A percentile compares a stretch with the other conserved stretches of the same genome.
Evolutionary conservation across 2,888 invertebrate genomes (phyloP).

Genomic region (Eumerus sabulonum): DNA sequence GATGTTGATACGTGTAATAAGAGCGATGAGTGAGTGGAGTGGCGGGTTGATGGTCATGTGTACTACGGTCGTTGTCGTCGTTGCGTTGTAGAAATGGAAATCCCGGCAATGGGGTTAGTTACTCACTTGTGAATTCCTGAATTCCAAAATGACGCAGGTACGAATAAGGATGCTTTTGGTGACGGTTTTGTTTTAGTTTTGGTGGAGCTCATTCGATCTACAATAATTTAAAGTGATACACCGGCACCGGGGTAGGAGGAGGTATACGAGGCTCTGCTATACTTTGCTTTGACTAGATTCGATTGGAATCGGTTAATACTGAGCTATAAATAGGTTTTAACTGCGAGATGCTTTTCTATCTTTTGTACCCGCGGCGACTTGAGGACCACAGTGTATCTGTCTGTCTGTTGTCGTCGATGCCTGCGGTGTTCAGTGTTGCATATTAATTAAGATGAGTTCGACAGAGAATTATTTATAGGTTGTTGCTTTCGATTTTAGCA

Average conservation of each 20-base stretch:
- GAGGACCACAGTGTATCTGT: conserved; percentile 17
- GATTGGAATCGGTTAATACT: conserved; percentile 26
- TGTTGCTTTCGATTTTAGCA: conserved; percentile 40
- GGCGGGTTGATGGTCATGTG: conserved; percentile 8
- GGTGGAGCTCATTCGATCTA: conserved; percentile 33
- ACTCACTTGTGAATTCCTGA: conserved; percentile 44
- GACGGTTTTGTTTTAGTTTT: not conserved
- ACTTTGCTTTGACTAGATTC: not conserved
- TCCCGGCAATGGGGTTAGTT: conserved; percentile 34
- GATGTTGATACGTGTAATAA: conserved; percentile 16
- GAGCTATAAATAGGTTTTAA: conserved; percentile 41
- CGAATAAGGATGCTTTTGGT: not conserved
- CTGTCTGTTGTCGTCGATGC: not conserved
- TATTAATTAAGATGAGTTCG: conserved; percentile 52
- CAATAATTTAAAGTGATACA: conserved; percentile 5
- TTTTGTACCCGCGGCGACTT: conserved; percentile 7
- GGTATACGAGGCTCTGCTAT: too few relatives aligned
- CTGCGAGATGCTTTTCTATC: conserved; percentile 9
- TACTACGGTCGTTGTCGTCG: conserved; percentile 5
- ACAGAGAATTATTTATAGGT: conserved; percentile 10
- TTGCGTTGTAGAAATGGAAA: conserved; percentile 26
- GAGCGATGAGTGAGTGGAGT: conserved; percentile 25
- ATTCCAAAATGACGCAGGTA: conserved; percentile 48
- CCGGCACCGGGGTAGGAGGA: too few relatives aligned
- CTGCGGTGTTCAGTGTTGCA: conserved; percentile 40